phyloP scores from a whole-genome alignment of 1,140 invertebrate species.

The Pseudobourletiella spinata region DNA sequence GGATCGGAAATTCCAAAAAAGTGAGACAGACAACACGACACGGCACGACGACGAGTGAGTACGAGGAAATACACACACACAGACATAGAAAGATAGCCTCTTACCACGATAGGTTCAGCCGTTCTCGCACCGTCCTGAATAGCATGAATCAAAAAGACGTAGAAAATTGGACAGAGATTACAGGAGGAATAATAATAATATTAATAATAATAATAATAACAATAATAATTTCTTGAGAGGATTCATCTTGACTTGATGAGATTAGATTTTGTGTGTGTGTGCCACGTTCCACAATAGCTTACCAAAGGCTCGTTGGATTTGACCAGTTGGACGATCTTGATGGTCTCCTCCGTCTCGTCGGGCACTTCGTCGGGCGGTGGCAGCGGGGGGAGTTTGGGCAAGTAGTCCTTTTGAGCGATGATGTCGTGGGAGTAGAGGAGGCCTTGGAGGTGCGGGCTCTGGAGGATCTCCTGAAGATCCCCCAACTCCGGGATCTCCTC shows the following conservation, averaged over 20 bases:
- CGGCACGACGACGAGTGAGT: too few relatives aligned
- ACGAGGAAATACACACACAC: too few relatives aligned
- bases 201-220: not conserved
- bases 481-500: slow-evolving; percentile 53
- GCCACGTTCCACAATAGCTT: too few relatives aligned
- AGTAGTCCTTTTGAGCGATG: slow-evolving; percentile 89
- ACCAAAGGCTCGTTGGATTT: slow-evolving; percentile 96
- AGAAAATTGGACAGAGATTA: not conserved
- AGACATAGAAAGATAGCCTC: too few relatives aligned
- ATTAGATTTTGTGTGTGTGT: too few relatives aligned
- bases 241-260: too few relatives aligned
- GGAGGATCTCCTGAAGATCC: slow-evolving; percentile 67
- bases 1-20: too few relatives aligned
- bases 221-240: too few relatives aligned
- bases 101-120: slow-evolving; percentile 91
- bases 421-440: slow-evolving; percentile 86
- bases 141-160: not conserved
- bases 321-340: slow-evolving; percentile 93
- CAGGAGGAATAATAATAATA: slow-evolving; percentile 1
- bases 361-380: slow-evolving; percentile 64
- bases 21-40: too few relatives aligned
- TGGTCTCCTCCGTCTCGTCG: slow-evolving; percentile 87
- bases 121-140: slow-evolving; percentile 69
- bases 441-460: slow-evolving; percentile 78
- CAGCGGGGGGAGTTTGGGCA: slow-evolving; percentile 78